These are phyloP conservation scores for Heliconius eleuchia DNA, from an alignment of 1,140 invertebrate species.

Conservation along the genomic window DNA sequence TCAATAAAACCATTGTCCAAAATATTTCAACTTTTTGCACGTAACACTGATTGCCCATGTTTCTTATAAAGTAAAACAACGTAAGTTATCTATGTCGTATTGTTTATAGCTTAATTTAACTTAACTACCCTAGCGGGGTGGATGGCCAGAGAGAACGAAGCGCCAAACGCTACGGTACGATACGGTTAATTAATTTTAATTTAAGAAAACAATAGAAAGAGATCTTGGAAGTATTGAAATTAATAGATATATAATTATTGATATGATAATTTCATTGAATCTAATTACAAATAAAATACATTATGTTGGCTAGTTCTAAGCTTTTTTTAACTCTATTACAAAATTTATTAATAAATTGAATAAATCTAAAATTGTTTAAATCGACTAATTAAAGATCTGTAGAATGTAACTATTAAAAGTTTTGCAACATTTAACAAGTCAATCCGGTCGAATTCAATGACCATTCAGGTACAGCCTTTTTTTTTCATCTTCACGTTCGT, in stretches of 20 bases:
- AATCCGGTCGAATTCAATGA: not conserved
- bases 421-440: slow-evolving; percentile 10
- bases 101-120: not conserved
- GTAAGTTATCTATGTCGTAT: not conserved
- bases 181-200: too few relatives aligned
- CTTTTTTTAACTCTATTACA: not conserved
- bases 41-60: not conserved
- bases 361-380: not conserved
- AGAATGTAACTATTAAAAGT: not conserved
- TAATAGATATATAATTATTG: too few relatives aligned
- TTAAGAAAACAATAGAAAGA: too few relatives aligned
- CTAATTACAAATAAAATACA: not conserved
- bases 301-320: not conserved
- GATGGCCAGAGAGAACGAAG: too few relatives aligned
- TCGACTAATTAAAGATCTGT: not conserved
- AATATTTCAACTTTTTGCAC: not conserved
- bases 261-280: not conserved
- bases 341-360: not conserved
- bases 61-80: not conserved
- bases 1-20: not conserved
- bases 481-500: too few relatives aligned
- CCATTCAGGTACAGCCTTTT: not conserved
- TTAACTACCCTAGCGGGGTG: too few relatives aligned
- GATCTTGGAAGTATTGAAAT: too few relatives aligned
- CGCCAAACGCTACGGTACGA: too few relatives aligned